Evolutionary conservation across 2,113 vertebrate genomes (phyloP), one percentile per base, ranked within the genome.

Genomic region (Neolamprologus toae): DNA sequence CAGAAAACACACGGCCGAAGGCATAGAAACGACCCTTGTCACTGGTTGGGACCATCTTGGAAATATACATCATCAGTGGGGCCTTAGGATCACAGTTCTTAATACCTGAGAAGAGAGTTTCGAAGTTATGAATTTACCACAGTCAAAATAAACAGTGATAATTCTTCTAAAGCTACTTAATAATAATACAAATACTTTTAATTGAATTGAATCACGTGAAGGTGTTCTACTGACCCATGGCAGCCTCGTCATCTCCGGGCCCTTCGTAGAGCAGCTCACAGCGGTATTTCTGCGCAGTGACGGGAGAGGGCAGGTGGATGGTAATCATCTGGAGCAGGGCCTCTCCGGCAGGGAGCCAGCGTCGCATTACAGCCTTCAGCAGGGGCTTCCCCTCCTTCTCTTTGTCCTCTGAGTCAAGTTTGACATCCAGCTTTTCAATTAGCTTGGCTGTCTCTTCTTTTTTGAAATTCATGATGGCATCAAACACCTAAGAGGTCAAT

Each of bases 271-370:
- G 97, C 89, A 99, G 97, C 94, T 99, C 98, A 37, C 98, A 98
- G 91, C 98, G 98, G 92, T 99, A 99, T 59, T 95, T 98, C 97
- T 99, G 98, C 14, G 98, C 97, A 0, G 98, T 99, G 88, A 99
- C 98, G 0, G 98, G 98, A 3, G 98, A 99, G 8, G 98, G 98
- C 92, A 99, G 96, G 90, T 99, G 98, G 92, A 99, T 99, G 90
- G 98, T 98, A 95, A 99, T 99, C 98, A 99, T 99, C 95, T 99
- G 98, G 47, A 99, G 97, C 92, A 99, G 93, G 2, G 98, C 98
- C 1, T 99, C 98, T 78, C 98, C 98, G 0, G 98, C 98, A 0
- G 98, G 98, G 57, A 99, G 97, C 98, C 98, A 99, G 91, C 98
- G 97, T 40, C 98, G 97, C 98, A 99, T 99, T 93, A 99, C 98